Evolutionary conservation across 2,888 invertebrate genomes (phyloP).

Genomic region (Pachymerium ferrugineum): DNA sequence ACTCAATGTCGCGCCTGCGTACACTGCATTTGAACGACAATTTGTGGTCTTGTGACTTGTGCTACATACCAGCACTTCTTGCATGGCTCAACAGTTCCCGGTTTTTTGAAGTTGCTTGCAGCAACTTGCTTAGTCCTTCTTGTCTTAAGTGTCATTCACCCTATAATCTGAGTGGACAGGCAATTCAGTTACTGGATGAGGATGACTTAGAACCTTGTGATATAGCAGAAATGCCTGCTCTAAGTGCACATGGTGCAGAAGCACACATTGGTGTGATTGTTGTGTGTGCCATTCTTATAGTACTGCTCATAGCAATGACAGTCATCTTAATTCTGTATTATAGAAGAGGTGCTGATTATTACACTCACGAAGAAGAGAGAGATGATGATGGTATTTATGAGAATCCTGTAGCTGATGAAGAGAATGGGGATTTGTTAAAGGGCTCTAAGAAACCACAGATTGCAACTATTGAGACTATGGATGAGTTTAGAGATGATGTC

Average conservation of each 20-base stretch:
- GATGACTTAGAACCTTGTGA: conserved; percentile 52
- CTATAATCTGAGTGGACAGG: conserved; percentile 52
- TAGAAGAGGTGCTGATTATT: conserved; percentile 63
- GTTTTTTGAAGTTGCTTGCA: conserved; percentile 39
- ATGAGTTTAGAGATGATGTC: conserved; percentile 27
- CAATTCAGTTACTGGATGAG: conserved; percentile 46
- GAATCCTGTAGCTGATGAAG: conserved; percentile 36
- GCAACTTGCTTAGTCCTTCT: conserved; percentile 36
- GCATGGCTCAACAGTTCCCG: conserved; percentile 40
- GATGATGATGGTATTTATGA: conserved; percentile 40
- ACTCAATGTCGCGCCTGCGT: conserved; percentile 48
- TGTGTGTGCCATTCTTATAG: conserved; percentile 54
- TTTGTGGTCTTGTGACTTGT: conserved; percentile 64
- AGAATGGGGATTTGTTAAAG: conserved; percentile 34
- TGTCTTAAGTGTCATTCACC: conserved; percentile 59
- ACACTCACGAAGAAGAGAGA: conserved; percentile 69
- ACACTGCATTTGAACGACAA: conserved; percentile 53
- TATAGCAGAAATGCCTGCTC: background rate
- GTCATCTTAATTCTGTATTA: conserved; percentile 59
- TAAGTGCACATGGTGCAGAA: conserved; percentile 52
- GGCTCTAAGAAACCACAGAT: background rate
- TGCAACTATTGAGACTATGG: conserved; percentile 30
- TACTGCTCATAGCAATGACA: conserved; percentile 52
- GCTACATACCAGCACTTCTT: conserved; percentile 45
- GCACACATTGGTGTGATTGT: conserved; percentile 48